These are phyloP conservation scores for Enoplosus armatus DNA, from an alignment of 2,797 vertebrate species.

Conservation along the genomic window DNA sequence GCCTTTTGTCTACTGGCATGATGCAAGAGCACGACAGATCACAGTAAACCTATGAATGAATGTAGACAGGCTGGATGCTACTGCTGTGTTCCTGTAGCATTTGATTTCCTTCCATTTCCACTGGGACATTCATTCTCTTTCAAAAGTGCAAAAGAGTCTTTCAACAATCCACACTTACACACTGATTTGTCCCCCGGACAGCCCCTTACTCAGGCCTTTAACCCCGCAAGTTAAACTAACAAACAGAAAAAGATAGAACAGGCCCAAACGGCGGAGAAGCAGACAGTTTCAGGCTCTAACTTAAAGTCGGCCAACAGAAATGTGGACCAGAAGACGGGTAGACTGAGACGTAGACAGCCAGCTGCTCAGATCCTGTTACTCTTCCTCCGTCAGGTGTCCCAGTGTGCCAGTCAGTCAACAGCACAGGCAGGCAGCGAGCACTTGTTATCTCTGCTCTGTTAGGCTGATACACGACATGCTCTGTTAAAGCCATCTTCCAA, in stretches of 20 bases:
- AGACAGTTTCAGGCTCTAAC: neutral
- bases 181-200: neutral
- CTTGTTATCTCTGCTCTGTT: slow-evolving; percentile 66
- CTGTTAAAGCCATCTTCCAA: slow-evolving; percentile 22
- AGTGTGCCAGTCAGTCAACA: slow-evolving; percentile 41
- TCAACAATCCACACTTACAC: neutral
- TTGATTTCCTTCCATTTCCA: neutral
- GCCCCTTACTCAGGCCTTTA: neutral
- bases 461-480: slow-evolving; percentile 49
- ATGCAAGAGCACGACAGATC: slow-evolving; percentile 29
- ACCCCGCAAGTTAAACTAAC: neutral
- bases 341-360: neutral
- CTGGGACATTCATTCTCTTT: neutral
- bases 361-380: slow-evolving; percentile 25
- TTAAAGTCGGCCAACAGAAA: neutral
- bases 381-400: slow-evolving; percentile 18
- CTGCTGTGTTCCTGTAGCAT: slow-evolving; percentile 2
- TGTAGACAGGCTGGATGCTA: neutral
- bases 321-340: neutral
- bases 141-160: neutral
- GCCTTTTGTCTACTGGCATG: neutral
- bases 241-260: neutral
- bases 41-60: slow-evolving; percentile 8
- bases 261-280: neutral
- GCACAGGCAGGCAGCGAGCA: slow-evolving; percentile 30